phyloP scores from a whole-genome alignment of 2,888 invertebrate species.

The Coremacera marginata region DNA sequence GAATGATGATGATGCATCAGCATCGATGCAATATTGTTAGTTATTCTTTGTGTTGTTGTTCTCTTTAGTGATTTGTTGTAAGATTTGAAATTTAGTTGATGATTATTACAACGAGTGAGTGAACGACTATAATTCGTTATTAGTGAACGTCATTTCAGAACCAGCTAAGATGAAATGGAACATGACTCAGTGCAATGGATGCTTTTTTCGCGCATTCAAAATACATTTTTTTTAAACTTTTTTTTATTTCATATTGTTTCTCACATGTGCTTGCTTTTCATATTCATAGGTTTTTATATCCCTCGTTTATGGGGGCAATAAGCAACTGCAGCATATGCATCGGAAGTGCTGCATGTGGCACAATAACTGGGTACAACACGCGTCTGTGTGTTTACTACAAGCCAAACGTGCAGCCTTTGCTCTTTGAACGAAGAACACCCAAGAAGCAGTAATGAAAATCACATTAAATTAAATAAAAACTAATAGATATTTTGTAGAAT shows the following conservation, averaged over 20 bases:
- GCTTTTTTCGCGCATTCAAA: neutral
- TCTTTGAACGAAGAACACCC: too few species aligned
- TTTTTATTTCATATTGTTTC: neutral
- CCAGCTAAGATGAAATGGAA: neutral
- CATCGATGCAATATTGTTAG: too few species aligned
- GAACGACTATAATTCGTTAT: neutral
- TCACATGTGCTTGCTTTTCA: too few species aligned
- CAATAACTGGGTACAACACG: neutral
- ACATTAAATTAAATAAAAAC: too few species aligned
- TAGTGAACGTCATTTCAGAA: neutral
- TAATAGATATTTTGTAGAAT: too few species aligned
- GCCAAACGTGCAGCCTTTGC: too few species aligned
- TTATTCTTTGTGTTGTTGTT: neutral
- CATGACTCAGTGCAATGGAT: too few species aligned
- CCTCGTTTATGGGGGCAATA: neutral
- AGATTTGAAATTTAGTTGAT: neutral
- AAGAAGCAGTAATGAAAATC: too few species aligned
- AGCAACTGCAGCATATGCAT: neutral
- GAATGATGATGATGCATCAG: neutral
- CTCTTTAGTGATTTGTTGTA: neutral
- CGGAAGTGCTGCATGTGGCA: neutral
- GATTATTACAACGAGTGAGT: slow-evolving; percentile 18
- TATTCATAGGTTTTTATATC: neutral
- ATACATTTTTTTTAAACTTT: neutral
- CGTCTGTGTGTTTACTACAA: neutral